phyloP scores from a whole-genome alignment of 30 jellyfish, hydroid and myxozoan genomes.

The Sanderia malayensis region DNA sequence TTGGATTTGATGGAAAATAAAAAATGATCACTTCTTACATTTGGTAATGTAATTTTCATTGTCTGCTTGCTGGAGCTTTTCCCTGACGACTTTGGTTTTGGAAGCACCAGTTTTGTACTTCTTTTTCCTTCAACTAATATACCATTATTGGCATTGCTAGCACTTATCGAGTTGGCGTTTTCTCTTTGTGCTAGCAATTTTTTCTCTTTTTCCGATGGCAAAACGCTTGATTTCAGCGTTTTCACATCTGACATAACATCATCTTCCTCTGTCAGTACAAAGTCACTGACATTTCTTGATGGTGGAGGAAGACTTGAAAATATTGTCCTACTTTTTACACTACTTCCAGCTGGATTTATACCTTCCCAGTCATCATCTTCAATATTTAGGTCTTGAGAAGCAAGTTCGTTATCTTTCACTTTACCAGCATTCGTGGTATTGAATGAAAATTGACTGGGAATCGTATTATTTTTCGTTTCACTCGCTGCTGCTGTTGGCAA shows the following conservation, averaged over 20 bases:
- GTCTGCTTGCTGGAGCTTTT: constrained; percentile 26
- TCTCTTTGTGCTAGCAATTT: neutral
- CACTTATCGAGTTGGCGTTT: neutral
- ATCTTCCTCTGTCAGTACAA: constrained; percentile 6
- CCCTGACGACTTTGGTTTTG: constrained; percentile 34
- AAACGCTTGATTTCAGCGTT: neutral
- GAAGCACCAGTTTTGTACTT: constrained; percentile 20
- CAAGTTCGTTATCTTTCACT: neutral
- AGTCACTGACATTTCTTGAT: constrained; percentile 8
- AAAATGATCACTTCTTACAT: constrained; percentile 33
- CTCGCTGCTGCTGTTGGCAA: neutral
- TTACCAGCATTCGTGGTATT: neutral
- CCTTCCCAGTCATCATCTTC: constrained; percentile 14
- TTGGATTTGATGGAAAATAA: too few species aligned
- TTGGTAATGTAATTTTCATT: constrained; percentile 52
- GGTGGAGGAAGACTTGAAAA: constrained; percentile 62
- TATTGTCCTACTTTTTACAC: constrained; percentile 3
- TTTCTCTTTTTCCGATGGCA: neutral
- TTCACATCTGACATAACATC: neutral
- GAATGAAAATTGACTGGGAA: too few species aligned
- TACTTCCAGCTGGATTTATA: neutral
- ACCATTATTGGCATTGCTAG: neutral
- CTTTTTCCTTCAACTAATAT: neutral
- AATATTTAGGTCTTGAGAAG: constrained; percentile 6
- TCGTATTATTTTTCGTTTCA: neutral